Evolutionary conservation across 1,140 invertebrate genomes (phyloP).

Genomic region (Lerema accius): DNA sequence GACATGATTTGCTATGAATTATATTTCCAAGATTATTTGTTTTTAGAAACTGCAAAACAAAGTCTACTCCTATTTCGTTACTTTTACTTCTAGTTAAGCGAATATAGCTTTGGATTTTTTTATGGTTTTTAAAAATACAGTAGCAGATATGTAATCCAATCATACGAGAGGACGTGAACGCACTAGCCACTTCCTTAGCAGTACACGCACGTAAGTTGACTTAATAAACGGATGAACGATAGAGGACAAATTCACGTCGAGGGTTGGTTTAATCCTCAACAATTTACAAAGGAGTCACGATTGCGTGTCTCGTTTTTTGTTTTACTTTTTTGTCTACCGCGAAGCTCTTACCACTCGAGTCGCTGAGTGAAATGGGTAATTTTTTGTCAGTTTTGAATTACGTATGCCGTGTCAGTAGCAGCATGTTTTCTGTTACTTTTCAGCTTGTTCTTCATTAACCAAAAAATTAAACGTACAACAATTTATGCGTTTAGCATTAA

Average conservation of each 20-base stretch:
- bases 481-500: no score
- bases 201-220: slow-evolving; percentile 51
- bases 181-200: slow-evolving; percentile 9
- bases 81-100: no score
- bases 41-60: no score
- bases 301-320: slow-evolving; percentile 49
- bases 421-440: slow-evolving; percentile 28
- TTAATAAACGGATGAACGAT: slow-evolving; percentile 51
- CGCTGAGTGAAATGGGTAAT: slow-evolving; percentile 59
- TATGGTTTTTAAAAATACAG: neutral
- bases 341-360: slow-evolving; percentile 31
- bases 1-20: no score
- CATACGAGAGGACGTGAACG: neutral
- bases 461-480: neutral
- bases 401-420: slow-evolving; percentile 37
- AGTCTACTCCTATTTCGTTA: no score
- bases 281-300: slow-evolving; percentile 69
- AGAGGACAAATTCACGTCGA: slow-evolving; percentile 60
- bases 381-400: slow-evolving; percentile 55
- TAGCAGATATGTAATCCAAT: slow-evolving; percentile 4
- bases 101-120: neutral
- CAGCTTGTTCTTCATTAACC: neutral
- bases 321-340: slow-evolving; percentile 34
- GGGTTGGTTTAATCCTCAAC: slow-evolving; percentile 56
- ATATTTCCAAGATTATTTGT: no score